Conservation (phyloP, 2,888 invertebrate species). For the Protonemura montana region DNA sequence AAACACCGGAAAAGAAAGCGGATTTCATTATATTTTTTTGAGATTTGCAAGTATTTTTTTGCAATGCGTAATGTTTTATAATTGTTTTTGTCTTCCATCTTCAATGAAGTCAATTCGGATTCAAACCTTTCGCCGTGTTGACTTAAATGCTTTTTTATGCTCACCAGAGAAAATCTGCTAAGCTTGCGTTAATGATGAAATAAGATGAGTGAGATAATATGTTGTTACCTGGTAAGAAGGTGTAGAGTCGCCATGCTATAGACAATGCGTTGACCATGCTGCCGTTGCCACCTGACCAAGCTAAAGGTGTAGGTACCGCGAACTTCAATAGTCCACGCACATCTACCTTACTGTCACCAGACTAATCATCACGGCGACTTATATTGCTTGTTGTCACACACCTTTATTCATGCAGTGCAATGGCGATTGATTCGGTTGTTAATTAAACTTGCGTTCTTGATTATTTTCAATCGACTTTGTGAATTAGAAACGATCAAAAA, state of each 20-base stretch:
- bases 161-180: too few species aligned
- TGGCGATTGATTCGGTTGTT: background rate
- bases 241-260: background rate
- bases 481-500: background rate
- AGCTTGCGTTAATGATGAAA: background rate
- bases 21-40: background rate
- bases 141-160: too few species aligned
- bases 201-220: background rate
- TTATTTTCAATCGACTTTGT: background rate
- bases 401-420: background rate
- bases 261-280: background rate
- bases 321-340: background rate
- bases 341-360: background rate
- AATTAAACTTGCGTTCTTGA: background rate
- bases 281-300: background rate
- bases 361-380: background rate
- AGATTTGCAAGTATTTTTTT: background rate
- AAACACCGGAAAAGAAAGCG: background rate
- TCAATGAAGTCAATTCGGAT: background rate
- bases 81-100: background rate
- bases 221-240: background rate
- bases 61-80: background rate
- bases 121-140: background rate
- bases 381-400: background rate
- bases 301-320: background rate